Conservation (phyloP, 1,140 invertebrate genomes). For the Lordiphosa collinella region DNA sequence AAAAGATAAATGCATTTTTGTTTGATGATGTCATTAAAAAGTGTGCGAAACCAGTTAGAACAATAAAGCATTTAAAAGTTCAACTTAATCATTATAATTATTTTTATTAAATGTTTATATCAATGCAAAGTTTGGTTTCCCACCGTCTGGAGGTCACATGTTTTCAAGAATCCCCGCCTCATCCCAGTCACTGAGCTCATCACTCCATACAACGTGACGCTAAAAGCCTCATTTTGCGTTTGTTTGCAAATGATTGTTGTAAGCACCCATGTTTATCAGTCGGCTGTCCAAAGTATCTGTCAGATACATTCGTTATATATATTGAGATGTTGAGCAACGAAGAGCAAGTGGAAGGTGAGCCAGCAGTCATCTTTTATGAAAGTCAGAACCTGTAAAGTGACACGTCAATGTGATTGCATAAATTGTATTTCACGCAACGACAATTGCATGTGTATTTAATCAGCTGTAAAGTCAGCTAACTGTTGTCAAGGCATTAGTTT, state of each 20-base stretch:
- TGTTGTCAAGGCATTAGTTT: no score
- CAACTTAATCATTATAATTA: conserved; percentile 46
- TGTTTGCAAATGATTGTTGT: conserved; percentile 60
- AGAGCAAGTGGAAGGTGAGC: conserved; percentile 8
- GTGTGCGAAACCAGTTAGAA: conserved; percentile 20
- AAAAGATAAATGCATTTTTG: conserved; percentile 26
- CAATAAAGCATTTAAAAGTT: conserved; percentile 21
- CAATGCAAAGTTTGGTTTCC: conserved; percentile 45
- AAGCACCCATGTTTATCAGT: conserved; percentile 20
- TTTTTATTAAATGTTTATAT: conserved; percentile 37
- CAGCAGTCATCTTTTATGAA: conserved; percentile 17
- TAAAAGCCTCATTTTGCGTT: conserved; percentile 59
- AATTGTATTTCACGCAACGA: conserved; percentile 9
- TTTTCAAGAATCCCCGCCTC: conserved; percentile 9
- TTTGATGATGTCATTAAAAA: conserved; percentile 25
- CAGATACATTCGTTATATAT: conserved; percentile 24
- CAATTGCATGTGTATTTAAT: conserved; percentile 34
- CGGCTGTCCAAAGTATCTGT: conserved; percentile 11
- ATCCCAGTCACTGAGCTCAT: neutral
- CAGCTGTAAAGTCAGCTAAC: conserved; percentile 5
- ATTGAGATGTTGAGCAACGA: neutral
- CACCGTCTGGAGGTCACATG: conserved; percentile 56
- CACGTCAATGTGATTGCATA: conserved; percentile 38
- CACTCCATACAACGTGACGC: conserved; percentile 41
- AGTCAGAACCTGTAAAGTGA: conserved; percentile 34